phyloP scores from a whole-genome alignment of 2,113 vertebrate genomes.

The Neopipo cinnamomea region DNA sequence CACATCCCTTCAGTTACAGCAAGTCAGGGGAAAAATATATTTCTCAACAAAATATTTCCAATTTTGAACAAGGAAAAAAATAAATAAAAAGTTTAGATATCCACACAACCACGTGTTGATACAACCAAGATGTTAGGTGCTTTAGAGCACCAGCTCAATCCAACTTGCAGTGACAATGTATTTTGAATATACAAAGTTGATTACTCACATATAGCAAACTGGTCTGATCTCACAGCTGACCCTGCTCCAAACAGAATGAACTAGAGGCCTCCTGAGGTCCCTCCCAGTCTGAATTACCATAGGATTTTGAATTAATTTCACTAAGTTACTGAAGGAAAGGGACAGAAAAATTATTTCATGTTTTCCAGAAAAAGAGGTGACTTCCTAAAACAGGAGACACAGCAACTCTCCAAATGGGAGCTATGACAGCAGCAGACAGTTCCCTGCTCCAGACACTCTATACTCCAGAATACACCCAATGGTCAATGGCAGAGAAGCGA shows the following conservation, averaged over 20 bases:
- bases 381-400: slow-evolving; percentile 25
- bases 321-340: neutral
- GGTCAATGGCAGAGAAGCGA: neutral
- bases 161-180: neutral
- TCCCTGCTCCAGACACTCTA: slow-evolving; percentile 14
- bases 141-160: neutral
- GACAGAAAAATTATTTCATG: neutral
- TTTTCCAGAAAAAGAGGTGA: neutral
- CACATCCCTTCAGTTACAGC: neutral
- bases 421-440: neutral
- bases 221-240: neutral
- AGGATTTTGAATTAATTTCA: neutral
- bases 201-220: neutral
- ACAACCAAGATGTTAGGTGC: rapidly evolving
- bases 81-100: neutral
- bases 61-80: neutral
- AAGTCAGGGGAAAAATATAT: neutral
- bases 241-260: neutral
- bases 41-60: neutral
- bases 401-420: neutral
- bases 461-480: neutral
- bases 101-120: neutral
- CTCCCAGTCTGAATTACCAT: neutral
- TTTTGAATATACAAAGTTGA: neutral
- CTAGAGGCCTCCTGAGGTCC: neutral